Percentiles rank a stretch among this genome's conserved stretches.
phyloP scores from a whole-genome alignment of 2,888 invertebrate genomes.

The Lasioglossum zephyrum region DNA sequence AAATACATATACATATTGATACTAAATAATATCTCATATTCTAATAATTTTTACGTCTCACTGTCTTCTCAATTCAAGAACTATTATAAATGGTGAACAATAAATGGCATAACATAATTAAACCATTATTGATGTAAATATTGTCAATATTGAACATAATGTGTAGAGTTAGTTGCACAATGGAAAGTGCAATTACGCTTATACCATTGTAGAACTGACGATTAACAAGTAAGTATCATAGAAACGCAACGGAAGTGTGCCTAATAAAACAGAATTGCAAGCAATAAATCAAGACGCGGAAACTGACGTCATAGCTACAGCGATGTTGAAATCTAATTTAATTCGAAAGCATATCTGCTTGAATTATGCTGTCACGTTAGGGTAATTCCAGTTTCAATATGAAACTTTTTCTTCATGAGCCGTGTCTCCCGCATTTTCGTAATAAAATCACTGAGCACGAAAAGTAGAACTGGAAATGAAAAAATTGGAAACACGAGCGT shows the following conservation, averaged over 20 bases:
- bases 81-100: no score
- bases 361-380: constrained; percentile 1
- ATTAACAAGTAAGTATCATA: background rate
- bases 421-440: background rate
- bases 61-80: no score
- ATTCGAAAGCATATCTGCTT: background rate
- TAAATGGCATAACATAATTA: background rate
- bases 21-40: no score
- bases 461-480: background rate
- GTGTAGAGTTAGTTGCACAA: background rate
- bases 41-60: no score
- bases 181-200: background rate
- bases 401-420: background rate
- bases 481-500: background rate
- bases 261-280: background rate
- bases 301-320: background rate
- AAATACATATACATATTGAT: no score
- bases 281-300: background rate
- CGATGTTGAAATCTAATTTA: background rate
- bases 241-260: background rate
- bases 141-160: background rate
- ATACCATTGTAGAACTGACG: background rate
- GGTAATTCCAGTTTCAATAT: background rate
- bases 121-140: no score
- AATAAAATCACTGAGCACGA: background rate